phyloP scores from a whole-genome alignment of 2,888 invertebrate species.

The Patella ulyssiponensis region DNA sequence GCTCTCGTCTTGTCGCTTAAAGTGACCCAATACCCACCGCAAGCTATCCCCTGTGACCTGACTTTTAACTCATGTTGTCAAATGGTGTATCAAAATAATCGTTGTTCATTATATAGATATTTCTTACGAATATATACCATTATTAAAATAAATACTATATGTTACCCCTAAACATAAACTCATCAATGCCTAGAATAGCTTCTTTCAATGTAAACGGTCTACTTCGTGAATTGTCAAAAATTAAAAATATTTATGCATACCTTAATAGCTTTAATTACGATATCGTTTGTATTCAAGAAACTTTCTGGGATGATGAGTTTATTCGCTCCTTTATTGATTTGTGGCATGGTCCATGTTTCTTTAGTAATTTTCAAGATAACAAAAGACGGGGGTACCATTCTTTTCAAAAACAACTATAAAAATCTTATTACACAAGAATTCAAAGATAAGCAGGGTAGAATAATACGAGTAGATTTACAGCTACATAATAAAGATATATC shows the following conservation, averaged over 20 bases:
- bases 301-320: constrained; percentile 16
- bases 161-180: no score
- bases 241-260: neutral
- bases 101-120: no score
- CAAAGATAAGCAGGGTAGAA: constrained; percentile 18
- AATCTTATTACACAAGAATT: neutral
- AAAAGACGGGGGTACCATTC: constrained; percentile 14
- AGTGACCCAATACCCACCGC: no score
- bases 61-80: no score
- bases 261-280: neutral
- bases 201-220: neutral
- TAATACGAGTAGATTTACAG: constrained; percentile 16
- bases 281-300: constrained; percentile 16
- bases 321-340: neutral
- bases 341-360: constrained; percentile 8
- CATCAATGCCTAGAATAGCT: neutral
- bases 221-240: neutral
- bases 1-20: no score
- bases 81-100: no score
- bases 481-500: neutral
- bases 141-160: no score
- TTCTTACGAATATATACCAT: no score
- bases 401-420: constrained; percentile 2
- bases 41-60: no score
- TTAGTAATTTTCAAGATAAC: constrained; percentile 10